phyloP scores from a whole-genome alignment of 2,113 vertebrate species.

The Crotalus helleri region DNA sequence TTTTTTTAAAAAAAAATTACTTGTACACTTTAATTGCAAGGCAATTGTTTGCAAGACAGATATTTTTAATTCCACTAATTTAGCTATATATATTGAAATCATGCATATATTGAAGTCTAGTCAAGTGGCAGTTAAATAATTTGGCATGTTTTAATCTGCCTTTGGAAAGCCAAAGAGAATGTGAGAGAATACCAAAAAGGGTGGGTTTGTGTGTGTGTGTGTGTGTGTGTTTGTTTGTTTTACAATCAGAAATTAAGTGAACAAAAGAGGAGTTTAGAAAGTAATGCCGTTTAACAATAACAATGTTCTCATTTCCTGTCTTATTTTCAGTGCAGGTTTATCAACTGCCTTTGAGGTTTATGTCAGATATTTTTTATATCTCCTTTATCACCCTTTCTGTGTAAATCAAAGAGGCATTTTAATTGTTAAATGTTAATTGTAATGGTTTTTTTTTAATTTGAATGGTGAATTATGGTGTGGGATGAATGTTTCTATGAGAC shows the following conservation, averaged over 20 bases:
- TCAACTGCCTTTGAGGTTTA: neutral
- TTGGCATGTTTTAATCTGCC: neutral
- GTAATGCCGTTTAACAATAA: neutral
- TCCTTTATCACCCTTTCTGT: neutral
- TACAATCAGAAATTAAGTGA: neutral
- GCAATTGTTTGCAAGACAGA: neutral
- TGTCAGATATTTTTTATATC: neutral
- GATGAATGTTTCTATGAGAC: neutral
- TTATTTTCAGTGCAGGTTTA: neutral
- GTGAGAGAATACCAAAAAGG: neutral
- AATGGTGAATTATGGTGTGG: neutral
- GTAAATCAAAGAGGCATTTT: neutral
- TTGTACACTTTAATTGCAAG: neutral
- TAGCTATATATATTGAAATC: neutral
- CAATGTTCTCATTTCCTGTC: neutral
- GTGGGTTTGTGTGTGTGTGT: neutral
- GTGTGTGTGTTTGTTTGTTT: neutral
- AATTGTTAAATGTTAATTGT: neutral
- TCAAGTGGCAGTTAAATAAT: neutral
- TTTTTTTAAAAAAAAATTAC: neutral
- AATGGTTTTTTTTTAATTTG: neutral
- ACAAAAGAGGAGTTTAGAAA: neutral
- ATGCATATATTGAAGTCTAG: neutral
- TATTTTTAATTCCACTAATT: neutral
- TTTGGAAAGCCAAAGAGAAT: neutral